Conservation (phyloP, 2,797 vertebrate genomes). For the Yasuhikotakia modesta region DNA sequence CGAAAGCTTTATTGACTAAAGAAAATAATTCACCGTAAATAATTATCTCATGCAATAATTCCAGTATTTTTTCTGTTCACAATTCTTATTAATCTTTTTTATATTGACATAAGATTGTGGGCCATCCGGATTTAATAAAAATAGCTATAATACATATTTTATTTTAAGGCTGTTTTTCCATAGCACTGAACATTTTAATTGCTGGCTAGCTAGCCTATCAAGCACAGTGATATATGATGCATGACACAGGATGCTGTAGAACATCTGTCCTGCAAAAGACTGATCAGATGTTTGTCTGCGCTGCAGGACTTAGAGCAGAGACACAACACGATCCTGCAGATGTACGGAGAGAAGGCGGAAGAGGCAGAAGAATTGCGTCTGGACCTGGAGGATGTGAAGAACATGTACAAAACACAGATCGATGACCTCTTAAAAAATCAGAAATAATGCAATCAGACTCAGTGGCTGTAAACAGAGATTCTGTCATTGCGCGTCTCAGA, state of each 20-base stretch:
- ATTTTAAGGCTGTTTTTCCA: no score
- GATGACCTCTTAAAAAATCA: constrained; percentile 91
- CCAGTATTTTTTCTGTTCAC: no score
- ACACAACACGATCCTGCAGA: constrained; percentile 98
- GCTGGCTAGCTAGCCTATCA: not conserved
- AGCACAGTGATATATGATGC: not conserved
- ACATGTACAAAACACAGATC: constrained; percentile 98
- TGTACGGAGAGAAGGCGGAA: constrained; percentile 99
- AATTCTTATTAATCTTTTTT: no score
- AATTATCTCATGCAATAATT: no score
- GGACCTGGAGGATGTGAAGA: constrained; percentile 97
- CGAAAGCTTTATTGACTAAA: not conserved
- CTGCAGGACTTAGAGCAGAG: constrained; percentile 95
- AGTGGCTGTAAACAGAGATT: constrained; percentile 1
- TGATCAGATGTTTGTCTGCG: constrained; percentile 30
- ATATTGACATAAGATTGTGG: no score
- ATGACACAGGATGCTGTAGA: not conserved
- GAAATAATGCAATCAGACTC: constrained; percentile 66
- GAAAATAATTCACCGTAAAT: no score
- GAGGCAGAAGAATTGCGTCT: constrained; percentile 94
- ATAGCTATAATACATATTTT: no score
- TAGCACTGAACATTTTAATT: no score
- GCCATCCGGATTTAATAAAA: no score
- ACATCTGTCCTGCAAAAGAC: not conserved
- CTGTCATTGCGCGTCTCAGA: not conserved